Evolutionary conservation across 1,140 invertebrate species (phyloP).

Genomic region (Drosophila ohnishii): DNA sequence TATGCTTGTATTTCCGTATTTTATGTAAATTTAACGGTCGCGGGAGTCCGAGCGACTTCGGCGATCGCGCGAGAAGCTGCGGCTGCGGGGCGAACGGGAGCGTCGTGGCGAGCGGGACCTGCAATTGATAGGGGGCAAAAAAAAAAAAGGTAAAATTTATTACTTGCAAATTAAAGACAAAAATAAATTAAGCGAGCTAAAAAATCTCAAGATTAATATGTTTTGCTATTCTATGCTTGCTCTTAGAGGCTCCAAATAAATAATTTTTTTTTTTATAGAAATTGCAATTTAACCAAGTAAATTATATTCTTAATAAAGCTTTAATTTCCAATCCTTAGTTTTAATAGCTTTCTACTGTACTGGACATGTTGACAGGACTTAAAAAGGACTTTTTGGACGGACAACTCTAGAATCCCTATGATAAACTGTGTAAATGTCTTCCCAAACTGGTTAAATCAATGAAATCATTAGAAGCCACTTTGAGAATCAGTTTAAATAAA

Average conservation of each 20-base stretch:
- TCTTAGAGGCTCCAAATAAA: background rate
- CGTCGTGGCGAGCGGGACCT: conserved; percentile 62
- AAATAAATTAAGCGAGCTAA: background rate
- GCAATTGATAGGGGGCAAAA: conserved; percentile 28
- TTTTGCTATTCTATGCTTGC: background rate
- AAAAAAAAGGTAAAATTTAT: background rate
- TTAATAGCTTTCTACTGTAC: background rate
- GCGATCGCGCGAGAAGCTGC: conserved; percentile 58
- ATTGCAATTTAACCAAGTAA: background rate
- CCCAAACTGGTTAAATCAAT: too few species aligned
- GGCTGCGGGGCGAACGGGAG: conserved; percentile 60
- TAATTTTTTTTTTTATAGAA: background rate
- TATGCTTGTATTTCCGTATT: background rate
- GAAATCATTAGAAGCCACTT: background rate
- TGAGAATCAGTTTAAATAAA: background rate
- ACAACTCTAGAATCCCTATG: background rate
- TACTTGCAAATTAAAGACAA: background rate
- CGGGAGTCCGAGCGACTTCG: conserved; percentile 59
- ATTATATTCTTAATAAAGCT: background rate
- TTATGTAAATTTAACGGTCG: conserved; percentile 42
- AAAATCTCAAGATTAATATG: background rate
- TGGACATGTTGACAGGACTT: background rate
- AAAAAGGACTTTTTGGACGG: background rate
- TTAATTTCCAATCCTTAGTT: background rate
- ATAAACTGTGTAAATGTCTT: background rate